Conservation (phyloP, 2,797 vertebrate genomes). For the Lepilemur ruficaudatus region DNA sequence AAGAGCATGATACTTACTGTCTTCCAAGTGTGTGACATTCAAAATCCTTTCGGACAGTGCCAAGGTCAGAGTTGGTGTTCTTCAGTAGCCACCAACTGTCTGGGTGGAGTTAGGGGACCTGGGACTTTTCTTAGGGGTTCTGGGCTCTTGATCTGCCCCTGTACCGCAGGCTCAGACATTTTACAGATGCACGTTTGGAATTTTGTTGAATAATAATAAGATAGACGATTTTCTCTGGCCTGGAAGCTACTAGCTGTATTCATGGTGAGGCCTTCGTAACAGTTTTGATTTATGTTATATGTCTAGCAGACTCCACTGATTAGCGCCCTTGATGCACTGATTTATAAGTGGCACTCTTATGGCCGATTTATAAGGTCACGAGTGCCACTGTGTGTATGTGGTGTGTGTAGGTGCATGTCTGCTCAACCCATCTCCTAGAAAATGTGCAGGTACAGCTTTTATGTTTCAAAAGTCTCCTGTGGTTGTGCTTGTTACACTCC, state of each 20-base stretch:
- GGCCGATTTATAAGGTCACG: not conserved
- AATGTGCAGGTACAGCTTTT: not conserved
- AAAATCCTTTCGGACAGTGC: not conserved
- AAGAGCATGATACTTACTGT: not conserved
- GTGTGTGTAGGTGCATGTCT: fast-evolving
- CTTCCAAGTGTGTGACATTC: not conserved
- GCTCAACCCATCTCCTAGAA: not conserved
- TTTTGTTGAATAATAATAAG: not conserved
- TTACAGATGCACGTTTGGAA: not conserved
- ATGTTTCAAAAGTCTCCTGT: not conserved
- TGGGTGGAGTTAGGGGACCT: not conserved
- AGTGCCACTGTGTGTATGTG: no score
- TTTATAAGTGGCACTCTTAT: not conserved
- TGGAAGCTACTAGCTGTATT: not conserved
- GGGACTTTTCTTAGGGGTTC: not conserved
- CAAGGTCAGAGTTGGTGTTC: not conserved
- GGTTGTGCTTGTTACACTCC: not conserved
- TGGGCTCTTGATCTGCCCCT: not conserved
- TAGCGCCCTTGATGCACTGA: not conserved
- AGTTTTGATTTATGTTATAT: not conserved
- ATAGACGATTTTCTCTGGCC: not conserved
- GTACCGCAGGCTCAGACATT: not conserved
- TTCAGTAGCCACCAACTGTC: fast-evolving
- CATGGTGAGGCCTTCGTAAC: not conserved
- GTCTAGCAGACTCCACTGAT: not conserved